Evolutionary conservation across 2,888 invertebrate species (phyloP).

Genomic region (Drosophila subquinaria): DNA sequence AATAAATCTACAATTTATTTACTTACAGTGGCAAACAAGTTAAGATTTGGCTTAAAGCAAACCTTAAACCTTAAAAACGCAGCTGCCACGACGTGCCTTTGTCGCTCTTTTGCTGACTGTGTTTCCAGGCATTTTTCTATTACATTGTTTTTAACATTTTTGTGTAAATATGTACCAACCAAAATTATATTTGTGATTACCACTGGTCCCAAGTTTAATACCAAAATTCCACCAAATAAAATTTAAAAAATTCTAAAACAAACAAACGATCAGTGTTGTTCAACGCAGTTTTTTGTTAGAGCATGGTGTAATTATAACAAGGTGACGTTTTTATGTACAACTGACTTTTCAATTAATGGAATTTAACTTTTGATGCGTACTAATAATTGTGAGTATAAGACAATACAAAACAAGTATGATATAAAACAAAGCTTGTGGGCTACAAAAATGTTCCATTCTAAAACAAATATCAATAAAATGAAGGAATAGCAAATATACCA

Average conservation of each 20-base stretch:
- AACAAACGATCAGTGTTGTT: constrained; percentile 16
- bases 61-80: constrained; percentile 1
- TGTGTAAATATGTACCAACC: constrained; percentile 43
- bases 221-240: constrained; percentile 26
- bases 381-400: too few species aligned
- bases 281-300: constrained; percentile 4
- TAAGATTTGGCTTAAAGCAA: constrained; percentile 40
- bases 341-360: too few species aligned
- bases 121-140: constrained; percentile 42
- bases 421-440: too few species aligned
- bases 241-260: constrained; percentile 8
- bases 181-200: constrained; percentile 41
- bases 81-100: constrained; percentile 36
- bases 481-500: neutral
- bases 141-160: constrained; percentile 16
- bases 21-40: constrained; percentile 82
- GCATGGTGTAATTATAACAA: neutral
- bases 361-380: too few species aligned
- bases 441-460: too few species aligned
- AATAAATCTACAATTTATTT: neutral
- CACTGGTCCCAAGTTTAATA: constrained; percentile 12
- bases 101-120: constrained; percentile 14
- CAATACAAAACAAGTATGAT: too few species aligned
- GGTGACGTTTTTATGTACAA: neutral
- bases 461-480: neutral